Conservation (phyloP, 2,113 vertebrate species). For the Zosterops hypoxanthus region DNA sequence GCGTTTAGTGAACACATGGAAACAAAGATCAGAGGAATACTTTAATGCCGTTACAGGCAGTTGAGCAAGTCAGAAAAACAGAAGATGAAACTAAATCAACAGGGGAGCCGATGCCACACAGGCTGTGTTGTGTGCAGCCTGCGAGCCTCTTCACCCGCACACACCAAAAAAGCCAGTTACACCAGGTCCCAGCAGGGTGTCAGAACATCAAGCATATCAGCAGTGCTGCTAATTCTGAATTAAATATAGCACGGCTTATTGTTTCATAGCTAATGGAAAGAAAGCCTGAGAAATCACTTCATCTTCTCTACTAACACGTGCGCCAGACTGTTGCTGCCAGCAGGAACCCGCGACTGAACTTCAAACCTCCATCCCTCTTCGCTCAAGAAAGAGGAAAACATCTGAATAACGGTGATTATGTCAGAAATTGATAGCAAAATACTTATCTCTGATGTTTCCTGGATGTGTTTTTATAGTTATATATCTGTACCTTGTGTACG, state of each 20-base stretch:
- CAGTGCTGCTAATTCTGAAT: neutral
- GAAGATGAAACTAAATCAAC: constrained; percentile 73
- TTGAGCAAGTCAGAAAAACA: constrained; percentile 70
- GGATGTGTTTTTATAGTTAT: neutral
- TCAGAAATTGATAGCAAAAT: neutral
- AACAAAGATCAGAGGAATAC: constrained; percentile 70
- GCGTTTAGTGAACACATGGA: constrained; percentile 44
- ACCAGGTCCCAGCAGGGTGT: neutral
- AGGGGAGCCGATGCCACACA: constrained; percentile 58
- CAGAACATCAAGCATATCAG: neutral
- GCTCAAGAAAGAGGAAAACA: neutral
- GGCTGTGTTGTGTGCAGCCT: neutral
- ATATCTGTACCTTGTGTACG: neutral
- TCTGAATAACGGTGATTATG: neutral
- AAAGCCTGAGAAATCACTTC: neutral
- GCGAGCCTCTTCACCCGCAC: neutral
- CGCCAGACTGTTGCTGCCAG: neutral
- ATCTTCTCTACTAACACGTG: neutral
- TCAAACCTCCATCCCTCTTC: neutral
- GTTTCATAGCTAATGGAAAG: neutral
- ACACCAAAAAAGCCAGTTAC: neutral
- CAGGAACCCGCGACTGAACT: rapidly evolving
- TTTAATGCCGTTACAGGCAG: constrained; percentile 62
- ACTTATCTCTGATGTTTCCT: neutral
- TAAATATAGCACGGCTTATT: neutral